A percentile compares a stretch with the other conserved stretches of the same genome.
Conservation (phyloP, 2,797 vertebrate species). For the Eulemur coronatus region DNA sequence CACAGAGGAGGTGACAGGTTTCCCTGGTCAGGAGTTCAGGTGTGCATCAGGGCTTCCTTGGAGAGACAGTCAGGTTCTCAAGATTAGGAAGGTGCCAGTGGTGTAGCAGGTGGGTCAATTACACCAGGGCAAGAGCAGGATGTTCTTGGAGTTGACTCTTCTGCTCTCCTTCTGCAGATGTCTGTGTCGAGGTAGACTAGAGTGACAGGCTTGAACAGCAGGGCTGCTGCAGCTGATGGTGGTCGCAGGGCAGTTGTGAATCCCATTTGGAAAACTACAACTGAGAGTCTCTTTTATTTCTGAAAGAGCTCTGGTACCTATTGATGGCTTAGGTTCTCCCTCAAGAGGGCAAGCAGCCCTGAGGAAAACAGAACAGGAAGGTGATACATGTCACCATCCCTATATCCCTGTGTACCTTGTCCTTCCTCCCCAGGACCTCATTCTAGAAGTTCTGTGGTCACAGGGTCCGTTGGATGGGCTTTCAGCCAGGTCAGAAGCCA, state of each 20-base stretch:
- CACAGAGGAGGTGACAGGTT: background rate
- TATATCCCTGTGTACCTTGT: background rate
- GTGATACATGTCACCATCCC: accelerated
- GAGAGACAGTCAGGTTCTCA: background rate
- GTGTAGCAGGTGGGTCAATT: background rate
- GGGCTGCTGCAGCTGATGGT: accelerated
- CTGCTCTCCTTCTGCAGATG: background rate
- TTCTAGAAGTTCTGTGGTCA: background rate
- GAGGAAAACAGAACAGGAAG: background rate
- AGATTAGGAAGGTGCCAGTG: background rate
- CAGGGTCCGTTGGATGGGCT: background rate
- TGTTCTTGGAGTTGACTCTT: background rate
- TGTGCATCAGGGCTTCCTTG: background rate
- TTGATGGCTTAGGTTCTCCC: background rate
- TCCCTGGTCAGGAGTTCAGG: background rate
- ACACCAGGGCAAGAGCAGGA: background rate
- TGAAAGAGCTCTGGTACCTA: background rate
- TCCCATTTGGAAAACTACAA: background rate
- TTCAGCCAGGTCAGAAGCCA: background rate
- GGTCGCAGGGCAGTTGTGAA: background rate
- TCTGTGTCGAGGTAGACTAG: background rate
- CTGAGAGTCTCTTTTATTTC: background rate
- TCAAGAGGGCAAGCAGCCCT: background rate
- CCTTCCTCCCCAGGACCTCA: background rate
- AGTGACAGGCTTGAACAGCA: too few relatives aligned